Evolutionary conservation across 2,113 vertebrate genomes (phyloP), one percentile per base, ranked within the genome.

Genomic region (Glaucidium brasilianum): DNA sequence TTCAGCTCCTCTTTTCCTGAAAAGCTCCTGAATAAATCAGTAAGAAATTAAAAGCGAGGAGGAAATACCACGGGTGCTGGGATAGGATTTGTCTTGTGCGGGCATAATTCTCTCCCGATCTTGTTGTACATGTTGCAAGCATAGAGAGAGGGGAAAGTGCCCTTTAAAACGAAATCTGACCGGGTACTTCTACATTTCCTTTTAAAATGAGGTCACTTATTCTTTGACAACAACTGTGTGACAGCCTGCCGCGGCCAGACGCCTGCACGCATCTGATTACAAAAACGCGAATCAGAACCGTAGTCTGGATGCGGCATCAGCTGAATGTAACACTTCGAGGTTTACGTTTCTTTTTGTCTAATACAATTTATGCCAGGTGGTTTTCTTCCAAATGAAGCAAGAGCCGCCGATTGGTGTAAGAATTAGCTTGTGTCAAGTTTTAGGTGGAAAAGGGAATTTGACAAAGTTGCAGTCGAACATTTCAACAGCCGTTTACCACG

Each of bases 401-500:
- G 37, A 52, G 2, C 3, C 5, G 8, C 29, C 4, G 2, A 32
- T 71, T 26, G 12, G 22, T 53, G 19, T 41, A 59, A 85, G 58
- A 85, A 76, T 66, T 69, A 79, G 8, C 9, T 49, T 78, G 20
- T 43, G n/a, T 62, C 62, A 79, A 52, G 21, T 88, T 95, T 88
- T 71, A 76, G 74, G 26, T 67, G 62, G 84, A 85, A 95, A 94
- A 85, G 32, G 18, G 71, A 82, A 52, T 85, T 80, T 63, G 89
- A 79, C 84, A 83, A 15, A 15, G 67, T 58, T 37, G 12, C 71
- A 67, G 41, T 23, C 9, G 22, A 91, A 69, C 67, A 59, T 82
- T 92, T 95, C 92, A 94, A 62, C 91, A 95, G 45, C 84, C 67
- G 47, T 91, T 97, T 91, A 85, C 92, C 58, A 43, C 87, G 74